phyloP scores from a whole-genome alignment of 2,797 vertebrate species.

The Sarcoramphus papa region DNA sequence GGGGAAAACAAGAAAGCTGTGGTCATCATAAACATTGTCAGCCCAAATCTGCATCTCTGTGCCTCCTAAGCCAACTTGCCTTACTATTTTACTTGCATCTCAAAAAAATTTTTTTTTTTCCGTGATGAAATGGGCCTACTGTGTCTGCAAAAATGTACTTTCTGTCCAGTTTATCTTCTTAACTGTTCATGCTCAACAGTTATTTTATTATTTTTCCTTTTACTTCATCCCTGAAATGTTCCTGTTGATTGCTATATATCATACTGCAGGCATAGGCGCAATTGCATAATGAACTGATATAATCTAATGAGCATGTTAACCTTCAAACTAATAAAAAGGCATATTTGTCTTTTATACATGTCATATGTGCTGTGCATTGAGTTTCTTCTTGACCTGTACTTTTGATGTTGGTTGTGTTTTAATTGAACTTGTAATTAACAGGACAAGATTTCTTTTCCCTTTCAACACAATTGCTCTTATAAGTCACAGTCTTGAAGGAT shows the following conservation, averaged over 20 bases:
- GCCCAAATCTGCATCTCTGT: slow-evolving; percentile 39
- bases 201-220: neutral
- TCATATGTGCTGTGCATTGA: neutral
- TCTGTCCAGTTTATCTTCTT: neutral
- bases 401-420: neutral
- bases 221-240: neutral
- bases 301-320: neutral
- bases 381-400: neutral
- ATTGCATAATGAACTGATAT: neutral
- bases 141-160: neutral
- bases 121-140: neutral
- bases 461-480: neutral
- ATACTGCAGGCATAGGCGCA: neutral
- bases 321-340: neutral
- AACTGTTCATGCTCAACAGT: neutral
- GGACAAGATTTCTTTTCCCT: neutral
- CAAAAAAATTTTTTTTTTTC: neutral
- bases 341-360: neutral
- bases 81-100: slow-evolving; percentile 31
- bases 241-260: neutral
- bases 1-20: slow-evolving; percentile 6
- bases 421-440: neutral
- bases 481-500: neutral
- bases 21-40: slow-evolving; percentile 61
- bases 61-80: slow-evolving; percentile 11